A percentile compares a stretch with the other conserved stretches of the same genome.
phyloP scores from a whole-genome alignment of 2,888 invertebrate genomes.

The Myopa tessellatipennis region DNA sequence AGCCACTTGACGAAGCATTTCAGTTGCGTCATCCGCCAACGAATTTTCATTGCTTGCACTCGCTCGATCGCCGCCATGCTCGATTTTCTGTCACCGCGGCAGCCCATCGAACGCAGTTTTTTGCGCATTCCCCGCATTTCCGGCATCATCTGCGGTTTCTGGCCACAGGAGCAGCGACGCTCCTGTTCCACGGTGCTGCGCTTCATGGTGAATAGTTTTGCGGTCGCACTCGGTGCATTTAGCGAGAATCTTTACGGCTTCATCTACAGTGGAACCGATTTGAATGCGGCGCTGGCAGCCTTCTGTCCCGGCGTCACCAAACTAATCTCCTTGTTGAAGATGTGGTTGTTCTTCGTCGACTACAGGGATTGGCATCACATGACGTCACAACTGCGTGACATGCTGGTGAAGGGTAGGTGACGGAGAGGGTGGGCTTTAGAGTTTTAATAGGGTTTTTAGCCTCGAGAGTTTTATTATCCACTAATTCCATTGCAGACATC shows the following conservation, averaged over 20 bases:
- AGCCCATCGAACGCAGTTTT: slow-evolving; percentile 56
- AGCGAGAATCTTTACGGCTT: slow-evolving; percentile 61
- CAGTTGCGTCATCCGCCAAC: not conserved
- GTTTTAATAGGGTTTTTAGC: not conserved
- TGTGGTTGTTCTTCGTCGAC: slow-evolving; percentile 56
- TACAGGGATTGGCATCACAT: slow-evolving; percentile 54
- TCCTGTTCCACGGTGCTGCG: slow-evolving; percentile 49
- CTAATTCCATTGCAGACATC: not conserved
- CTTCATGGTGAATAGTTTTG: slow-evolving; percentile 53
- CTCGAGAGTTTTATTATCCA: not conserved
- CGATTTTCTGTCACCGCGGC: slow-evolving; percentile 46
- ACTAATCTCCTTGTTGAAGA: slow-evolving; percentile 59
- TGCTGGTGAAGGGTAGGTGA: slow-evolving; percentile 54
- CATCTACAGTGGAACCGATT: slow-evolving; percentile 51
- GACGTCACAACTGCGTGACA: slow-evolving; percentile 50
- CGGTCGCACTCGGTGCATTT: slow-evolving; percentile 56
- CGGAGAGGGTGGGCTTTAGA: not conserved
- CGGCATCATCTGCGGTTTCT: slow-evolving; percentile 59
- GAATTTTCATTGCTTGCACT: no score
- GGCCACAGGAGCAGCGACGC: slow-evolving; percentile 56
- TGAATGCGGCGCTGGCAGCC: slow-evolving; percentile 61
- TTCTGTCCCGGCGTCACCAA: slow-evolving; percentile 64
- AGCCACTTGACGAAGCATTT: not conserved
- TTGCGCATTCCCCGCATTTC: slow-evolving; percentile 57
- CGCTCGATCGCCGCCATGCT: slow-evolving; percentile 39